Conservation (phyloP, 2,797 vertebrate genomes). For the Stomatorhinus walkeri region DNA sequence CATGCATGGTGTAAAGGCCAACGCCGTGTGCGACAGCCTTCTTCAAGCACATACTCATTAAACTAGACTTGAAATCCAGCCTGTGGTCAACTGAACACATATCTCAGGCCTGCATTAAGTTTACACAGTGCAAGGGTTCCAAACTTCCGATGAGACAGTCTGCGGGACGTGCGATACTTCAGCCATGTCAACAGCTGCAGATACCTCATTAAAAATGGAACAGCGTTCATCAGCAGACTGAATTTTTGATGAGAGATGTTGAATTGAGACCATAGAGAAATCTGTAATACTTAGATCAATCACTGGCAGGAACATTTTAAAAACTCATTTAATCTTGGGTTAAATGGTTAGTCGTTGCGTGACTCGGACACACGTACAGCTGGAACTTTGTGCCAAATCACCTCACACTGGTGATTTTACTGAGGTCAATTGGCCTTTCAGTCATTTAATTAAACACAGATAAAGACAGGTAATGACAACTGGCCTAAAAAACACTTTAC, state of each 20-base stretch:
- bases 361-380: background rate
- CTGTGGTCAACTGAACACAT: background rate
- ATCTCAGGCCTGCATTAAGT: background rate
- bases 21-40: background rate
- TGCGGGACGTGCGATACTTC: background rate
- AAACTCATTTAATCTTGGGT: background rate
- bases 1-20: background rate
- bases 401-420: background rate
- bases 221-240: background rate
- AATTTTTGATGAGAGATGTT: conserved; percentile 10
- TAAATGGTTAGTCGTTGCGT: background rate
- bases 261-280: background rate
- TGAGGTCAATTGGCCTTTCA: background rate
- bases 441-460: background rate
- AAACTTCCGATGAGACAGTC: background rate
- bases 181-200: background rate
- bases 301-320: background rate
- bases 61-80: background rate
- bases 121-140: background rate
- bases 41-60: background rate
- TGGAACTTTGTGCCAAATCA: background rate
- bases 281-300: background rate
- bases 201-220: background rate
- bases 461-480: background rate
- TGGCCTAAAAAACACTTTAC: background rate